phyloP scores from a whole-genome alignment of 1,140 invertebrate species.

The Drosophila mayri region DNA sequence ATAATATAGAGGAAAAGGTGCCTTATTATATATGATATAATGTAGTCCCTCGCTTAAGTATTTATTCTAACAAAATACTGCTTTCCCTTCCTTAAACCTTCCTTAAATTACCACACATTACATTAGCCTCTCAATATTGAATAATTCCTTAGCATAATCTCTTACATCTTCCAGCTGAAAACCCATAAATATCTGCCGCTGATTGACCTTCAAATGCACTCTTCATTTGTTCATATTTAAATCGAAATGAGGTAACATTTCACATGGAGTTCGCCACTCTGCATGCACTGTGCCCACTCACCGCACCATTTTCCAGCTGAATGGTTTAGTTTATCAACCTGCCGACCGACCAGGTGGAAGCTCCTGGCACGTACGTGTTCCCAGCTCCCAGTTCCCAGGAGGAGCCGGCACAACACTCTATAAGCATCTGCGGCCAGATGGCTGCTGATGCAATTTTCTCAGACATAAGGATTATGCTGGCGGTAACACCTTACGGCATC shows the following conservation, averaged over 20 bases:
- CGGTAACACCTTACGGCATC: constrained; percentile 20
- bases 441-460: constrained; percentile 32
- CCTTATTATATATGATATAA: too few relatives aligned
- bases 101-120: neutral
- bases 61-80: too few relatives aligned
- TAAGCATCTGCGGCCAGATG: constrained; percentile 20
- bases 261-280: neutral
- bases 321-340: constrained; percentile 29
- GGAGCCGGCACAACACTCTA: neutral
- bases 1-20: neutral
- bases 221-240: neutral
- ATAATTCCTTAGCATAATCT: neutral
- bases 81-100: too few relatives aligned
- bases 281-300: neutral
- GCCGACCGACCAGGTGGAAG: constrained; percentile 1
- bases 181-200: constrained; percentile 8
- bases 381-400: neutral
- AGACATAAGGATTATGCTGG: constrained; percentile 26
- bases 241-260: neutral
- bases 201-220: constrained; percentile 14
- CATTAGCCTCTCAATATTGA: neutral
- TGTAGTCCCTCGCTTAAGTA: neutral
- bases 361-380: constrained; percentile 10
- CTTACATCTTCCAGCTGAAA: neutral
- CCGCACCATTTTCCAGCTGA: constrained; percentile 16